Conservation (phyloP, 2,113 vertebrate species). For the Suncus etruscus region DNA sequence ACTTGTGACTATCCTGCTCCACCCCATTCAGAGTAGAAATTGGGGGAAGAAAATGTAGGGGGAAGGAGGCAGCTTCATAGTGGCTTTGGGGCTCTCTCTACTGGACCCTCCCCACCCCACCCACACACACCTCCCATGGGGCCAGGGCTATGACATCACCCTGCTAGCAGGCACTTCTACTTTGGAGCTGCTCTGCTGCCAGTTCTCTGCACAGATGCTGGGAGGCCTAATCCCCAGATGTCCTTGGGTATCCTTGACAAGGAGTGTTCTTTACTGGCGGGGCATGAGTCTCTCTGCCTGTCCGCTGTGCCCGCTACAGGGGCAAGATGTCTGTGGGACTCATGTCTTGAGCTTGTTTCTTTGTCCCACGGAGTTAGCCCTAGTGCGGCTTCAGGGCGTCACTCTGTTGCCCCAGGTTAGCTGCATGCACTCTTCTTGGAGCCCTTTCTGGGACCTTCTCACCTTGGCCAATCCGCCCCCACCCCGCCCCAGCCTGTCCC, state of each 20-base stretch:
- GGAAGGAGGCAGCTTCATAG: background rate
- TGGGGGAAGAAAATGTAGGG: background rate
- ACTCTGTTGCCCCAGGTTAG: background rate
- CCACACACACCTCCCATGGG: background rate
- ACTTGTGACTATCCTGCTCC: background rate
- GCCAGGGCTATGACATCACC: conserved; percentile 63
- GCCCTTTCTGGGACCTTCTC: background rate
- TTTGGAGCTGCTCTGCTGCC: conserved; percentile 76
- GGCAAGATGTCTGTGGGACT: background rate
- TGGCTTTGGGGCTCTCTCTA: conserved; percentile 5
- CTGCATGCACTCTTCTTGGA: background rate
- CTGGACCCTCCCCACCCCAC: background rate
- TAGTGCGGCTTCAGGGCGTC: background rate
- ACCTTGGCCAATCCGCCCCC: background rate
- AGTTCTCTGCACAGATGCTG: conserved; percentile 74
- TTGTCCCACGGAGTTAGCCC: background rate
- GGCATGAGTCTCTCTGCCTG: conserved; percentile 20
- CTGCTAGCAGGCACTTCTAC: conserved; percentile 68
- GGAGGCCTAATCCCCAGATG: conserved; percentile 73
- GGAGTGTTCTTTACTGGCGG: conserved; percentile 59
- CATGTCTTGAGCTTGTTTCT: background rate
- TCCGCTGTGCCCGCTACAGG: background rate
- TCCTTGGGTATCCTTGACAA: conserved; percentile 82
- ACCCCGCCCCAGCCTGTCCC: too few species aligned
- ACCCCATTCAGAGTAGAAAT: background rate